Evolutionary conservation across 2,113 vertebrate species (phyloP).

Genomic region (Megatriorchis doriae): DNA sequence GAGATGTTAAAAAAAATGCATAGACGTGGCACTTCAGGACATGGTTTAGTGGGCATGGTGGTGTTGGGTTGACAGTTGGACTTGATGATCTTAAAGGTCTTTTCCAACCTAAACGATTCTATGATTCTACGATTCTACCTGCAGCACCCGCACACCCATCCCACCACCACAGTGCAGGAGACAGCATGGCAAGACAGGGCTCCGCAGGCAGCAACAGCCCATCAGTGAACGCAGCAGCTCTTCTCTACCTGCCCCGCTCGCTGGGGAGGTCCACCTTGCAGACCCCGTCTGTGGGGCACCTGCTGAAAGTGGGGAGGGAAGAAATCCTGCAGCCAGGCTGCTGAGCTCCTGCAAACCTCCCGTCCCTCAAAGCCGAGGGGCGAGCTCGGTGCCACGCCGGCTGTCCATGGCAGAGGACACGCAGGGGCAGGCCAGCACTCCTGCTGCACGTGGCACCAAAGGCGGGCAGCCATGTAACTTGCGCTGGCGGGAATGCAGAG

Average conservation of each 20-base stretch:
- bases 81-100: no score
- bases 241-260: accelerated
- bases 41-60: no score
- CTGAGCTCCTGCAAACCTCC: background rate
- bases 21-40: no score
- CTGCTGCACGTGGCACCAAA: background rate
- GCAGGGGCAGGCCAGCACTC: background rate
- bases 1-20: no score
- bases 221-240: accelerated
- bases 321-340: accelerated
- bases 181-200: background rate
- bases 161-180: background rate
- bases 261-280: background rate
- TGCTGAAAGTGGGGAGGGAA: background rate
- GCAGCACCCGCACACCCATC: accelerated
- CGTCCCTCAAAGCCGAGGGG: background rate
- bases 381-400: accelerated
- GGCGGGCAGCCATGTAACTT: background rate
- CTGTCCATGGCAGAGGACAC: background rate
- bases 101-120: no score
- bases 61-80: no score
- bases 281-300: accelerated
- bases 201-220: accelerated
- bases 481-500: background rate
- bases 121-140: background rate